Evolutionary conservation across 2,113 vertebrate species (phyloP).

Genomic region (Dipodomys spectabilis): DNA sequence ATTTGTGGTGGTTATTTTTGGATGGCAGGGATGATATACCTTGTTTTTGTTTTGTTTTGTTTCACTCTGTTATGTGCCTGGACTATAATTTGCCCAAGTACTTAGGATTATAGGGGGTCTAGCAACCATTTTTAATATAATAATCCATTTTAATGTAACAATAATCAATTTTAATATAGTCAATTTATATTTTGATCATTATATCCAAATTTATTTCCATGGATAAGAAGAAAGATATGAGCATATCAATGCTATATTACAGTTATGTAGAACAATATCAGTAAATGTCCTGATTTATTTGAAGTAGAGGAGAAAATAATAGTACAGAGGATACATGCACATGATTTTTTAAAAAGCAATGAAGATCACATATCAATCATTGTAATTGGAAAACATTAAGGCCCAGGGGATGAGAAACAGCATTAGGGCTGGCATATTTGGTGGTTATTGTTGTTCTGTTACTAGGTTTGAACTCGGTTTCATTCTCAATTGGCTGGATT

Average conservation of each 20-base stretch:
- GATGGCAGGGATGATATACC: no score
- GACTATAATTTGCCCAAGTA: no score
- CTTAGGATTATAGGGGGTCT: no score
- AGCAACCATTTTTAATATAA: not conserved
- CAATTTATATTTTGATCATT: not conserved
- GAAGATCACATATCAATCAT: not conserved
- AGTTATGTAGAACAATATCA: not conserved
- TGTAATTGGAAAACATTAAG: slow-evolving; percentile 11
- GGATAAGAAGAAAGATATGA: not conserved
- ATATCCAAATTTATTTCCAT: not conserved
- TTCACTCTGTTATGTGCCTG: no score
- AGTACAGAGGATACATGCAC: not conserved
- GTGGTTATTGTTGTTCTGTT: no score
- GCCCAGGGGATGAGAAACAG: not conserved
- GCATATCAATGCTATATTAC: not conserved
- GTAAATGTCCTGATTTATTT: not conserved
- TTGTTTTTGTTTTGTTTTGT: no score
- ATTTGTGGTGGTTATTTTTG: no score
- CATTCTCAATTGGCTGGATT: no score
- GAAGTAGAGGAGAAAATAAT: slow-evolving; percentile 1
- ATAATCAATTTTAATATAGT: no score
- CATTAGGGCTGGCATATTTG: no score
- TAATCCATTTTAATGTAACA: not conserved
- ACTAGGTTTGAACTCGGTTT: no score
- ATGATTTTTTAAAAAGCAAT: not conserved